These are phyloP conservation scores for Trinorchestia longiramus DNA, from an alignment of 1,140 invertebrate species.

Conservation along the genomic window DNA sequence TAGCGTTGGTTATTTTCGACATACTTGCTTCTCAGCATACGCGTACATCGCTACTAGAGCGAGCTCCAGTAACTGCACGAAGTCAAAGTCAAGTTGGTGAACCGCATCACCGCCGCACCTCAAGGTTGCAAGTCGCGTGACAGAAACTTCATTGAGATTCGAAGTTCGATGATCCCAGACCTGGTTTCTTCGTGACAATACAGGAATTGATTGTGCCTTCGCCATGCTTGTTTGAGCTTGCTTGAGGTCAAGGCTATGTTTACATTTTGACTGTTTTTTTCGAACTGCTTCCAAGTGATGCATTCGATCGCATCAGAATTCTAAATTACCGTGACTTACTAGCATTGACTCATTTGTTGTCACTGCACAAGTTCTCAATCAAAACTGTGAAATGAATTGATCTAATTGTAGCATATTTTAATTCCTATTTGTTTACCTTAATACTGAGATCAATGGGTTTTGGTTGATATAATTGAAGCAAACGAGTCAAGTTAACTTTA, in stretches of 20 bases:
- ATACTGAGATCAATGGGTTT: not conserved
- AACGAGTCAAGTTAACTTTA: not conserved
- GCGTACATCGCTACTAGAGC: too few relatives aligned
- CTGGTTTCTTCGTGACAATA: not conserved
- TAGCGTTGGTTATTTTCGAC: not conserved
- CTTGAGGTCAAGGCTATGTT: not conserved
- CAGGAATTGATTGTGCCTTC: not conserved
- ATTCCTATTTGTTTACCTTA: not conserved
- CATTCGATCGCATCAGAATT: not conserved
- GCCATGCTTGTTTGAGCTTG: not conserved
- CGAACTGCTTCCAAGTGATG: not conserved
- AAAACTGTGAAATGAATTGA: not conserved
- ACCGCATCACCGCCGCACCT: not conserved
- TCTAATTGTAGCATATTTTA: not conserved
- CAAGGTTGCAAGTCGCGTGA: not conserved
- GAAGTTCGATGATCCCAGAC: not conserved
- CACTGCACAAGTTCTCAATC: not conserved
- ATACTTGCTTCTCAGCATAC: not conserved
- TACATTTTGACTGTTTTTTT: not conserved
- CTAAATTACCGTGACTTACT: not conserved
- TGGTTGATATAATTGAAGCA: not conserved
- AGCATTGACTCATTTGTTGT: too few relatives aligned
- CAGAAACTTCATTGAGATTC: not conserved
- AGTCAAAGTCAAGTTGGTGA: not conserved
- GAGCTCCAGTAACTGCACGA: too few relatives aligned